A percentile compares a stretch with the other conserved stretches of the same genome.
Conservation (phyloP, 2,888 invertebrate species). For the Thymelicus lineola region DNA sequence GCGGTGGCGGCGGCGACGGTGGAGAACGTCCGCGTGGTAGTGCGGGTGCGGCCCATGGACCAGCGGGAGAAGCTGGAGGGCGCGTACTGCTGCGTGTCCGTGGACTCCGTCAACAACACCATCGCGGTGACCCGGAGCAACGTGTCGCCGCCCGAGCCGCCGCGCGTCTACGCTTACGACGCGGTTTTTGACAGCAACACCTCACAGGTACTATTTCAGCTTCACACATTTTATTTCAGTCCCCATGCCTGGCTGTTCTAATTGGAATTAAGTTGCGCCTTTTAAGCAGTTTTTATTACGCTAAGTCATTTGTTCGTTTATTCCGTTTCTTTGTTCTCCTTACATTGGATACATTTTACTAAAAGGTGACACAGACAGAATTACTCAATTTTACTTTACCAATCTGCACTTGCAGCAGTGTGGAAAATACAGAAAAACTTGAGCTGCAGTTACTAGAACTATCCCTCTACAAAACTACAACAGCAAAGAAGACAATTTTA, state of each 20-base stretch:
- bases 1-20: slow-evolving; percentile 87
- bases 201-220: slow-evolving; percentile 86
- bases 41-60: slow-evolving; percentile 97
- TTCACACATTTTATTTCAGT: slow-evolving; percentile 5
- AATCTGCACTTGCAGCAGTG: no score
- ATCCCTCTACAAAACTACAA: no score
- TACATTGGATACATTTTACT: no score
- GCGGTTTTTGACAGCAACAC: slow-evolving; percentile 95
- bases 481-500: no score
- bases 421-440: no score
- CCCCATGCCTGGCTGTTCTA: slow-evolving; percentile 6
- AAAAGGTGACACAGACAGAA: no score
- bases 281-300: neutral
- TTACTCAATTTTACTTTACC: no score
- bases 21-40: slow-evolving; percentile 98
- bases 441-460: no score
- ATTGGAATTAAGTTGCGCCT: slow-evolving; percentile 16
- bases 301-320: neutral
- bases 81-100: slow-evolving; percentile 89
- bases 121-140: slow-evolving; percentile 92
- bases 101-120: slow-evolving; percentile 91
- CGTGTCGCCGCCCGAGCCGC: slow-evolving; percentile 89
- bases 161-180: slow-evolving; percentile 97
- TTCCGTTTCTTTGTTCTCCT: neutral
- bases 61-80: slow-evolving; percentile 91